These are phyloP conservation scores for Melieria crassipennis DNA, from an alignment of 2,888 invertebrate genomes.

Conservation along the genomic window DNA sequence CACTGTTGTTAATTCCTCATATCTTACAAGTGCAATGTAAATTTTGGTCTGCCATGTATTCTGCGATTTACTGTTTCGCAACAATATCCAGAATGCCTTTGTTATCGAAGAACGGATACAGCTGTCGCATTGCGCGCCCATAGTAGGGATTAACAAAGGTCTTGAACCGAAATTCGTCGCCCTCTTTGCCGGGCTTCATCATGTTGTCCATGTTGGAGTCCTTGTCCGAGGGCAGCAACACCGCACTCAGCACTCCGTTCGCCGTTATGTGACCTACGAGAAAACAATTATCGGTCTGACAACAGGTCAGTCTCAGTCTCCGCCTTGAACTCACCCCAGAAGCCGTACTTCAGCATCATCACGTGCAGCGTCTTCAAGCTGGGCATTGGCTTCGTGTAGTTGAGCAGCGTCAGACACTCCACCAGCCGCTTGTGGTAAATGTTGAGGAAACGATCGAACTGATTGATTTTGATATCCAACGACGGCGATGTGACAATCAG, in stretches of 20 bases:
- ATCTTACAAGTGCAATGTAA: no score
- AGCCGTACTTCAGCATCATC: slow-evolving; percentile 52
- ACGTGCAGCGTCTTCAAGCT: slow-evolving; percentile 53
- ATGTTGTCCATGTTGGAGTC: slow-evolving; percentile 51
- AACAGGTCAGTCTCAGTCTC: neutral
- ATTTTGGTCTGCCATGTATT: no score
- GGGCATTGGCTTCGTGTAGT: slow-evolving; percentile 53
- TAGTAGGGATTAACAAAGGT: slow-evolving; percentile 50
- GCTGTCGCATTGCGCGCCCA: slow-evolving; percentile 51
- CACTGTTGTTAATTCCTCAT: no score
- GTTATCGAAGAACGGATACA: slow-evolving; percentile 57
- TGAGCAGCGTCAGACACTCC: slow-evolving; percentile 51
- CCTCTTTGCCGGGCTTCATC: slow-evolving; percentile 49
- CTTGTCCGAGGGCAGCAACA: slow-evolving; percentile 53
- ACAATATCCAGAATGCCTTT: slow-evolving; percentile 45
- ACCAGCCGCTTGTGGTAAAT: slow-evolving; percentile 56
- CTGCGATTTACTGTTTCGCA: no score
- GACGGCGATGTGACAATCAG: slow-evolving; percentile 52
- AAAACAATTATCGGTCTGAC: neutral
- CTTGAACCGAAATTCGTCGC: slow-evolving; percentile 47
- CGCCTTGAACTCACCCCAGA: slow-evolving; percentile 50
- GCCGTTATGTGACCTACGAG: slow-evolving; percentile 49
- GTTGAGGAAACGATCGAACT: slow-evolving; percentile 57
- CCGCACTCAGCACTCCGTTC: slow-evolving; percentile 42
- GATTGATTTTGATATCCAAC: slow-evolving; percentile 50